Evolutionary conservation across 2,113 vertebrate genomes (phyloP).

Genomic region (Polyodon spathula): DNA sequence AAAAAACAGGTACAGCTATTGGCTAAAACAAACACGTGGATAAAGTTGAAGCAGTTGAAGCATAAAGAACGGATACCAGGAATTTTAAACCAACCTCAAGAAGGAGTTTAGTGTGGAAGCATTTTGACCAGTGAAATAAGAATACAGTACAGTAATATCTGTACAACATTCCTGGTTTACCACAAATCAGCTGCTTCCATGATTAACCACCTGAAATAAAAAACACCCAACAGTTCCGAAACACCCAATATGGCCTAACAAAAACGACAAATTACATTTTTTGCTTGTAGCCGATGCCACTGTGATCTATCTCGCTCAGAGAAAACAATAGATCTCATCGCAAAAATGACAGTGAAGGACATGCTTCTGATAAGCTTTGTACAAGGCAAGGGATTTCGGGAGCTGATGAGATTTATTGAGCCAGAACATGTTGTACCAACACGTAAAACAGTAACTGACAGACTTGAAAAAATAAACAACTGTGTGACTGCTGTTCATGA

Average conservation of each 20-base stretch:
- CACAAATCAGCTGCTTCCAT: background rate
- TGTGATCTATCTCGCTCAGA: background rate
- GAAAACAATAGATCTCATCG: background rate
- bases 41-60: background rate
- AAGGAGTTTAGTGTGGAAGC: background rate
- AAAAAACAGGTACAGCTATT: background rate
- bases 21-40: background rate
- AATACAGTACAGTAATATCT: background rate
- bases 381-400: background rate
- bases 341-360: background rate
- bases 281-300: background rate
- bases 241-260: background rate
- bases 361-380: background rate
- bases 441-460: background rate
- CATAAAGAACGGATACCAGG: background rate
- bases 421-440: background rate
- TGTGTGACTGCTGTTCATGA: background rate
- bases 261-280: background rate
- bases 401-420: background rate
- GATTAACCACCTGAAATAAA: background rate
- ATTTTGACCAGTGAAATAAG: background rate
- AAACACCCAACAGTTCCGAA: background rate
- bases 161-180: background rate
- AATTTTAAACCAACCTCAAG: background rate
- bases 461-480: background rate